Percentiles rank a stretch among this genome's conserved stretches.
phyloP scores from a whole-genome alignment of 2,888 invertebrate species.

The Rambutsinella grinnellia region DNA sequence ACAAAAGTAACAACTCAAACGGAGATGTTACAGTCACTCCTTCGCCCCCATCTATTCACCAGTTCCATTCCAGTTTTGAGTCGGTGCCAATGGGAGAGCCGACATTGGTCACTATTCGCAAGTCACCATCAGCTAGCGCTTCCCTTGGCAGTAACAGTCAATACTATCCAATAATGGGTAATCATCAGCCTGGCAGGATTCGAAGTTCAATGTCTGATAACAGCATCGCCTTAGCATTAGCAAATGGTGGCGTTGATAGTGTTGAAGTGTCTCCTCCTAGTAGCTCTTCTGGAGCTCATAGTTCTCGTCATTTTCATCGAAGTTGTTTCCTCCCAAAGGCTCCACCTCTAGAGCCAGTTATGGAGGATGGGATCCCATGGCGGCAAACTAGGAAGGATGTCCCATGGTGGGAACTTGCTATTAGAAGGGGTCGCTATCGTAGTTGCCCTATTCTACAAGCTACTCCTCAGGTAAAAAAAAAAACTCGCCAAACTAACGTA shows the following conservation, averaged over 20 bases:
- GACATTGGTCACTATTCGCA: constrained; percentile 40
- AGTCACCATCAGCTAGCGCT: constrained; percentile 42
- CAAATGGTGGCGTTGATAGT: constrained; percentile 20
- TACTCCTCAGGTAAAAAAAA: constrained; percentile 62
- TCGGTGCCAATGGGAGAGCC: constrained; percentile 31
- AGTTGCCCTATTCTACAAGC: constrained; percentile 86
- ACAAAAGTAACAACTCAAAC: constrained; percentile 35
- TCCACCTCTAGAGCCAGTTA: constrained; percentile 64
- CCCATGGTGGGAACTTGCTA: constrained; percentile 92
- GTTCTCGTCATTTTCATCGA: constrained; percentile 61
- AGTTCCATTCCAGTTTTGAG: constrained; percentile 48
- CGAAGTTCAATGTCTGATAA: constrained; percentile 65
- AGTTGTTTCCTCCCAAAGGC: constrained; percentile 66
- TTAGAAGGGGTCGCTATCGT: constrained; percentile 80
- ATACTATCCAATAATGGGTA: constrained; percentile 12
- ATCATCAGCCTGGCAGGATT: constrained; percentile 36
- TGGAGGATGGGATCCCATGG: constrained; percentile 68
- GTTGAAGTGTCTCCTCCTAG: constrained; percentile 20
- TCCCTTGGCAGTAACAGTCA: constrained; percentile 27
- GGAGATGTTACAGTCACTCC: constrained; percentile 2
- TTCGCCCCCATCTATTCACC: constrained; percentile 36
- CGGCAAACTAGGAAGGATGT: constrained; percentile 76
- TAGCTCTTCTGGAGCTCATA: constrained; percentile 26
- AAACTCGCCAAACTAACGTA: too few relatives aligned
- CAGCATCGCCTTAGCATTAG: constrained; percentile 55